A percentile compares a stretch with the other conserved stretches of the same genome.
phyloP scores from a whole-genome alignment of 1,140 invertebrate species.

The Harpegnathos saltator region DNA sequence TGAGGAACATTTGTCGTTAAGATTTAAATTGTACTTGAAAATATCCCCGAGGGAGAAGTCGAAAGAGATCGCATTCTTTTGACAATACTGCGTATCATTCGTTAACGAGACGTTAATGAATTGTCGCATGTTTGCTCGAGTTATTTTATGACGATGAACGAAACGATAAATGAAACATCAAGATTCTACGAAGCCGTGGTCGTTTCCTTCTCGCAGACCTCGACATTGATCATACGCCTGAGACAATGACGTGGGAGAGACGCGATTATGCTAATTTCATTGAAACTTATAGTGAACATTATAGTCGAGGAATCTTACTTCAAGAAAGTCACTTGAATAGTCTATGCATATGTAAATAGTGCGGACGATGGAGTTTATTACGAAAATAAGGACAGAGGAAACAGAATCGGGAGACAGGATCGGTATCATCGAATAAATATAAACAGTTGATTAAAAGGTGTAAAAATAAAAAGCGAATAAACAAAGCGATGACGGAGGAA shows the following conservation, averaged over 20 bases:
- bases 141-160: too few relatives aligned
- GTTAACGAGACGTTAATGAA: background rate
- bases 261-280: conserved; percentile 47
- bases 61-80: background rate
- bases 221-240: conserved; percentile 1
- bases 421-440: background rate
- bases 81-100: background rate
- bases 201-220: background rate
- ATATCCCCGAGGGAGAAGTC: background rate
- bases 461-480: background rate
- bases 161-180: conserved; percentile 10
- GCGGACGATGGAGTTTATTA: background rate
- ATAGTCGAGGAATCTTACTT: conserved; percentile 12
- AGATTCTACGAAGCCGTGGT: background rate
- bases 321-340: background rate
- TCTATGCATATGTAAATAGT: conserved; percentile 34
- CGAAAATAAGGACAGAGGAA: background rate
- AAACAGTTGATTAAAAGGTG: background rate
- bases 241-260: background rate
- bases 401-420: background rate
- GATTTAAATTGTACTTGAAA: background rate
- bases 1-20: background rate
- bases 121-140: background rate
- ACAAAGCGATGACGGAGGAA: background rate
- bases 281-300: conserved; percentile 29